Evolutionary conservation across 2,888 invertebrate genomes (phyloP), one percentile per base, ranked within the genome.

Genomic region (Oscheius onirici): DNA sequence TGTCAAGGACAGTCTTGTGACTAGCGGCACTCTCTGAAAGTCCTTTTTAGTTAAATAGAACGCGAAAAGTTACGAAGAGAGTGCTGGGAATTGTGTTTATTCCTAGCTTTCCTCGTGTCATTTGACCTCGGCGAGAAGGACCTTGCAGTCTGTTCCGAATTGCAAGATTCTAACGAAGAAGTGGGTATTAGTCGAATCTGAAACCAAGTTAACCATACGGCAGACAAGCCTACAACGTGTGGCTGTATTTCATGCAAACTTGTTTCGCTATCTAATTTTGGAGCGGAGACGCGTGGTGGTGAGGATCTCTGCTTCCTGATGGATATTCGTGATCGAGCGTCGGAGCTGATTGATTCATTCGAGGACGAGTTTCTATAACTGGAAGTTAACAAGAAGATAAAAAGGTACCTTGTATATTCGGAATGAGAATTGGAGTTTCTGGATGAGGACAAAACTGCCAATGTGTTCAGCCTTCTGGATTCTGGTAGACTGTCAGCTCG

Each of bases 301-400:
- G 75, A 76, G 44, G 66, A 68, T 41, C 68, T 72, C 28, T 77
- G 69, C 60, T 76, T 77, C 46, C 76, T 74, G 43, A 76, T 76
- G n/a, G 79, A 79, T 28, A 77, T 79, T 44, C 77, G 74, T 3
- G 79, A 79, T 11, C 77, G 68, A 5, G 77, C 79, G 68, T 74
- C 79, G 3, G 79, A 77, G 17, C 75, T 75, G 6, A 79, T 54
- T 0, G 79, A 79, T 61, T 79, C 77, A 15, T 72, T 68, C 15
- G 79, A 79, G 10, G 77, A 77, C 40, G 34, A 34, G 34, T 34
- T 34, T 34, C 75, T 60, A 17, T 28, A 63, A 26, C 3, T 22
- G n/a, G 8, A 5, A 11, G 20, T 51, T 61, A 17, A 26, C 28
- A 15, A 28, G 13, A 61, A 17, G 10, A 1, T 17, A 1, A 49